These are phyloP conservation scores for Labia minor DNA, from an alignment of 2,888 invertebrate genomes.

Conservation along the genomic window DNA sequence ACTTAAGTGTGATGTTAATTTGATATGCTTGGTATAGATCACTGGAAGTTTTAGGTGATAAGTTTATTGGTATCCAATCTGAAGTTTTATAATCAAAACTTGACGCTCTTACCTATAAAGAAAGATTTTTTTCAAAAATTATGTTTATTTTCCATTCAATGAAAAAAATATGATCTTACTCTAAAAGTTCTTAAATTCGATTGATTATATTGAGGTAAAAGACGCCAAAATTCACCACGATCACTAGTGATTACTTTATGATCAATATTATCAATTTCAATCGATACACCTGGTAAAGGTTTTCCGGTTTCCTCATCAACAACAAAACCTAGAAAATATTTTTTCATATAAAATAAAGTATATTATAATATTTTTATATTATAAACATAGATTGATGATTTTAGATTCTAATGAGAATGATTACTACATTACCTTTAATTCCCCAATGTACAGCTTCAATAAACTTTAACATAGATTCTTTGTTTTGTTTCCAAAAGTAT, in stretches of 20 bases:
- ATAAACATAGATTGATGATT: slow-evolving; percentile 13
- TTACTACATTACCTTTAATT: slow-evolving; percentile 44
- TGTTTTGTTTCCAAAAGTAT: slow-evolving; percentile 74
- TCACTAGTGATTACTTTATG: slow-evolving; percentile 70
- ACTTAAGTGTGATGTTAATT: not conserved
- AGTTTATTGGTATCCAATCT: not conserved
- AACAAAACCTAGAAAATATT: slow-evolving; percentile 49
- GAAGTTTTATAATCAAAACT: not conserved
- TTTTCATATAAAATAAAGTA: slow-evolving; percentile 22
- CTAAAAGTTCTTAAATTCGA: not conserved
- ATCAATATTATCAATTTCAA: slow-evolving; percentile 63
- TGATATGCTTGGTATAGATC: not conserved
- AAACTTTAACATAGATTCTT: slow-evolving; percentile 70
- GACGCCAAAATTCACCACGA: slow-evolving; percentile 87
- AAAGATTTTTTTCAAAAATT: no score
- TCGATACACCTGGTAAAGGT: slow-evolving; percentile 60
- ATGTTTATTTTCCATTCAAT: no score
- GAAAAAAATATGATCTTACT: no score
- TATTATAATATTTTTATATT: not conserved
- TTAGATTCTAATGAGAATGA: slow-evolving; percentile 16
- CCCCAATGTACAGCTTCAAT: slow-evolving; percentile 73
- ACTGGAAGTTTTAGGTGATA: not conserved
- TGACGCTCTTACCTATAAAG: not conserved
- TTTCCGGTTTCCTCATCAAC: slow-evolving; percentile 47
- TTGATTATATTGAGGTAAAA: slow-evolving; percentile 50